Percentiles rank a stretch among this genome's conserved stretches.
phyloP scores from a whole-genome alignment of 1,140 invertebrate genomes.

The Wiebesia pumilae region DNA sequence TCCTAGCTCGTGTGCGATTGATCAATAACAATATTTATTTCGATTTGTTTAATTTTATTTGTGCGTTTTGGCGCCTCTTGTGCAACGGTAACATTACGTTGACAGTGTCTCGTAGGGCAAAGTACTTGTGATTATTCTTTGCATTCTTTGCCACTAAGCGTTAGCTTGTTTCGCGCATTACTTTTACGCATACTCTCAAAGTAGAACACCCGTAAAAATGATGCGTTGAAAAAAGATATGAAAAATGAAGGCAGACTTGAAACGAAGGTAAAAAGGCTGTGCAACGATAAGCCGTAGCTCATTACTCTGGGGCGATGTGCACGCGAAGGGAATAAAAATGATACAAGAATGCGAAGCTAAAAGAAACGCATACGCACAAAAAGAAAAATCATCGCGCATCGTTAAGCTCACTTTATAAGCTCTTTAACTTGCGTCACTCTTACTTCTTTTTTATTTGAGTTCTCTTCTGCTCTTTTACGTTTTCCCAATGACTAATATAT shows the following conservation, averaged over 20 bases:
- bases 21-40: slow-evolving; percentile 19
- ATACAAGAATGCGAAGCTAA: slow-evolving; percentile 7
- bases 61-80: neutral
- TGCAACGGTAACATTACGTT: slow-evolving; percentile 42
- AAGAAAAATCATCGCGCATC: neutral
- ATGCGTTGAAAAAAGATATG: neutral
- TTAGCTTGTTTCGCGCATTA: slow-evolving; percentile 41
- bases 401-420: neutral
- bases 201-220: neutral
- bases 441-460: too few species aligned
- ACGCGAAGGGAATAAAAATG: slow-evolving; percentile 48
- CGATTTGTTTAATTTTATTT: slow-evolving; percentile 9
- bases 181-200: neutral
- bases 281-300: neutral
- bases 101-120: slow-evolving; percentile 46
- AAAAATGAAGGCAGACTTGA: neutral
- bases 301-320: neutral
- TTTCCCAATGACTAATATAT: neutral
- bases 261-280: neutral
- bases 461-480: too few species aligned
- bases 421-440: neutral
- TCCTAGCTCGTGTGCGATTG: slow-evolving; percentile 28
- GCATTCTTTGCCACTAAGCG: slow-evolving; percentile 34
- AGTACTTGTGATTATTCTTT: slow-evolving; percentile 24
- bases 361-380: neutral